Evolutionary conservation across 2,888 invertebrate genomes (phyloP).

Genomic region (Xanthia icteritia): DNA sequence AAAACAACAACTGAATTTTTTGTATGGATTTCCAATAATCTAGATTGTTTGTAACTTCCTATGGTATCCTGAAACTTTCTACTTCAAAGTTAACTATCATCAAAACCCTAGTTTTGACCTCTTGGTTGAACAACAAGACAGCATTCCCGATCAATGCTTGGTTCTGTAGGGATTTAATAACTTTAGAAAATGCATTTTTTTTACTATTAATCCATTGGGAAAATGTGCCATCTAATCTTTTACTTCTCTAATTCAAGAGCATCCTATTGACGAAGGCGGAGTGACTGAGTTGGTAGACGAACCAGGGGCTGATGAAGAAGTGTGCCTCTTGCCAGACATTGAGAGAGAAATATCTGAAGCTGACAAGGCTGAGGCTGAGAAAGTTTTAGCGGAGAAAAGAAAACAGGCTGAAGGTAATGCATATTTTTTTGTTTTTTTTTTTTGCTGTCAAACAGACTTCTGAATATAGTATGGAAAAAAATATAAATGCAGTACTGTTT

Average conservation of each 20-base stretch:
- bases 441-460: neutral
- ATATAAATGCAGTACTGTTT: too few relatives aligned
- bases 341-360: constrained; percentile 92
- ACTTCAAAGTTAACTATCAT: neutral
- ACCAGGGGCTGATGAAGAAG: constrained; percentile 92
- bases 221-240: neutral
- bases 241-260: constrained; percentile 20
- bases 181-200: too few relatives aligned
- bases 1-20: neutral
- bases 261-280: constrained; percentile 69
- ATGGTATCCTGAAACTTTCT: neutral
- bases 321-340: constrained; percentile 93
- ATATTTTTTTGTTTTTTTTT: neutral
- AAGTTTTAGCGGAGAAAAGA: constrained; percentile 86
- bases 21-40: neutral
- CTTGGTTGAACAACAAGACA: neutral
- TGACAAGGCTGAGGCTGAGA: constrained; percentile 91
- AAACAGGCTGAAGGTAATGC: constrained; percentile 79
- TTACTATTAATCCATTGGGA: neutral
- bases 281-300: constrained; percentile 85
- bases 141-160: neutral
- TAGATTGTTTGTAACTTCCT: neutral
- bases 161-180: neutral
- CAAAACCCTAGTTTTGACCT: too few relatives aligned
- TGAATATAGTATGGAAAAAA: too few relatives aligned